Evolutionary conservation across 2,888 invertebrate genomes (phyloP), one percentile per base, ranked within the genome.

Genomic region (Tachystola acroxantha): DNA sequence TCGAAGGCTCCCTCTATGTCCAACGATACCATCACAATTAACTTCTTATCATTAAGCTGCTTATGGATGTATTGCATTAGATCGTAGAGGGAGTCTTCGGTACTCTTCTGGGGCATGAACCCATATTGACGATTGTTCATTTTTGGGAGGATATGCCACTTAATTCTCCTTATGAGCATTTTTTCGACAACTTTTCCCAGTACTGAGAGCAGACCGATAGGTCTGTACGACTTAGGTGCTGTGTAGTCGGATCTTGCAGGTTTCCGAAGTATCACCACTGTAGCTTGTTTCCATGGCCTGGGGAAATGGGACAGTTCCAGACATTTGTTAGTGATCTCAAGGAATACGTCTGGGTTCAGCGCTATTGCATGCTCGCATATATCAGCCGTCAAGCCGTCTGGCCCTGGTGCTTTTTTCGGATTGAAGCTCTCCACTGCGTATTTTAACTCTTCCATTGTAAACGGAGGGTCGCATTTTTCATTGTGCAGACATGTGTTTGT

Each of bases 341-440:
- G 6, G 16, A 16, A 16, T 16, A 16, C 3, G 3, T 16, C 16
- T 6, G 6, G 3, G 22, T 22, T 22, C 6, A 2, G 2, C 2
- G 7, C 4, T 22, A 22, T 22, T 7, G 22, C 22, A 7, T 22
- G 2, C 7, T 5, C 6, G 9, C 22, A 22, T 2, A 42, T 43
- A 10, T 43, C 43, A 0, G 46, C 40, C 2, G 44, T 42, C 13
- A 46, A 22, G 1, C 43, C 46, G 11, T 46, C 43, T 0, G 25
- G 11, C 6, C 48, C 48, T 2, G 48, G 45, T 0, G 47, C 45
- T 19, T 43, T 45, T 10, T 36, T 39, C 0, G 43, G 42, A 32
- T 40, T 36, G 16, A 40, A 34, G n/a, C 20, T 24, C 9, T n/a
- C 7, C 3, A 19, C 20, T 1, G 32, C 36, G 1, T 9, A 2